phyloP scores from a whole-genome alignment of 2,113 vertebrate genomes.

The Rallus limicola region DNA sequence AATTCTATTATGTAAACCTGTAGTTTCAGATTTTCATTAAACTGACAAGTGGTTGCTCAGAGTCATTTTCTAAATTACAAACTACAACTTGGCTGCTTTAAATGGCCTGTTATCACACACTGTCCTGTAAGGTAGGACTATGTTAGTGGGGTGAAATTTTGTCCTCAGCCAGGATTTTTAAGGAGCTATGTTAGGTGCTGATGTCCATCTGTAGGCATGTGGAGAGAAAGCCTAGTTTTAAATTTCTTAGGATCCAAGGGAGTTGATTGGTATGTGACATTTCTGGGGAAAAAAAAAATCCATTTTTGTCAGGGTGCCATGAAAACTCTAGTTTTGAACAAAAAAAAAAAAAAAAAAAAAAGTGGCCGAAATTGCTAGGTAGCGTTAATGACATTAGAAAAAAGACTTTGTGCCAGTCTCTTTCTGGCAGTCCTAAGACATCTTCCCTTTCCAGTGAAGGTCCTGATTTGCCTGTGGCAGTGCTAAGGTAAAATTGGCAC shows the following conservation, averaged over 20 bases:
- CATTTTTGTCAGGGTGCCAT: not conserved
- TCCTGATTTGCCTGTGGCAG: not conserved
- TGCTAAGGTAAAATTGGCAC: not conserved
- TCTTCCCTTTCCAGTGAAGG: not conserved
- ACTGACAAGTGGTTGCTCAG: conserved; percentile 21
- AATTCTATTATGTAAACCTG: conserved; percentile 54
- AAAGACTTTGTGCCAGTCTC: not conserved
- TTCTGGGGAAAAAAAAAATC: not conserved
- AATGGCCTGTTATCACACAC: conserved; percentile 9
- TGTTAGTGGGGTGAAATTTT: conserved; percentile 28
- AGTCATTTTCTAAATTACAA: conserved; percentile 58
- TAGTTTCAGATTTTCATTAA: conserved; percentile 59
- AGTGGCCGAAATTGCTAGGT: not conserved
- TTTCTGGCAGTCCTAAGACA: not conserved
- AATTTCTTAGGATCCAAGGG: not conserved
- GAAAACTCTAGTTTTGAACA: not conserved
- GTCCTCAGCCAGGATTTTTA: conserved; percentile 19
- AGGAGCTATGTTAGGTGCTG: not conserved
- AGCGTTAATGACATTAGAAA: not conserved
- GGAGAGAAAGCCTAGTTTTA: not conserved
- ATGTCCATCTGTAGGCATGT: not conserved
- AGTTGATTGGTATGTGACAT: not conserved
- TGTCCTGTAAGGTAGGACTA: conserved; percentile 4
- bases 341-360: not conserved
- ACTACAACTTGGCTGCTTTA: conserved; percentile 9